Evolutionary conservation across 2,113 vertebrate species (phyloP), one percentile per base, ranked within the genome.

Genomic region (Manacus vitellinus): DNA sequence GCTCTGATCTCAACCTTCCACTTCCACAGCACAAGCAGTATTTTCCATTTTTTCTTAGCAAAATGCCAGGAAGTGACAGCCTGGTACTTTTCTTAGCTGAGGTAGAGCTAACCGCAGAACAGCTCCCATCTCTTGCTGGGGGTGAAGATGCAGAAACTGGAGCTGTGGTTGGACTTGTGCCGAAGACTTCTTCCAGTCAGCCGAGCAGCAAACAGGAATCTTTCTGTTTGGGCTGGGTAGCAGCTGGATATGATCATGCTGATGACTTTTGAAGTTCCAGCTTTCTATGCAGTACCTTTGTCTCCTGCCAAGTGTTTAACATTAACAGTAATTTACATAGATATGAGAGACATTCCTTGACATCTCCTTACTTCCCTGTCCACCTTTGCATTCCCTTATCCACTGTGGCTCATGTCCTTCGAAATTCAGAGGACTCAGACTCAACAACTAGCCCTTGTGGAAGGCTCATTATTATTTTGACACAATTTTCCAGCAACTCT

Each of bases 111-210:
- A 88, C 85, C 51, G 0, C 95, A 90, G 71, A 46, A 25, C 22
- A 75, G n/a, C 8, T 2, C 54, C 12, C 0, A 0, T 62, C 46
- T 70, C 41, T 73, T 0, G 0, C n/a, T 27, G 14, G 47, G 25
- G 28, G 16, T 46, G 46, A 3, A 4, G 62, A 37, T 0, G 3
- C 22, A 85, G 73, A 46, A 88, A 23, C n/a, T 90, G 78, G 66
- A 89, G 85, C 27, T 0, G 0, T 46, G 39, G 33, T 59, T 86
- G 92, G 72, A 46, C 21, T 19, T 9, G 10, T 31, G 75, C 85
- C 28, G 4, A 70, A 80, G 51, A 25, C 65, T 67, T 46, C 33
- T 94, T 92, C 92, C 91, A 94, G 88, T 73, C 83, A 92, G 68
- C 25, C 0, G 0, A 84, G 59, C 2, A 12, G 51, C 59, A 43